Percentiles rank a stretch among this genome's conserved stretches.
phyloP scores from a whole-genome alignment of 2,113 vertebrate species.

The Antechinus stuartii region DNA sequence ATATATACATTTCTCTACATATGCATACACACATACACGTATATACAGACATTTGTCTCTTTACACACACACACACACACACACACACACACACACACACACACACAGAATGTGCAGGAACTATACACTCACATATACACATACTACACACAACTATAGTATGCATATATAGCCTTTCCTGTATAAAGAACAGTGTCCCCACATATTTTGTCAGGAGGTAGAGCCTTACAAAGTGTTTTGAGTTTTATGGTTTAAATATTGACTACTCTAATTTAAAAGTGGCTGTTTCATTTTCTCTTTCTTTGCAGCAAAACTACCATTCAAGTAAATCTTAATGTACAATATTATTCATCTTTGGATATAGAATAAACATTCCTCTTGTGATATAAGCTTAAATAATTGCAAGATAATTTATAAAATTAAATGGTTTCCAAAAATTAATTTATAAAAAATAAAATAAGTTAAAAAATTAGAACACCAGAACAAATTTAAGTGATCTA shows the following conservation, averaged over 20 bases:
- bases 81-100: no score
- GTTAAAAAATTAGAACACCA: no score
- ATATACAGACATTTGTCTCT: no score
- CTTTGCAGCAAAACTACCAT: constrained; percentile 52
- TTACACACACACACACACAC: no score
- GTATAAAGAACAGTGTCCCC: constrained; percentile 70
- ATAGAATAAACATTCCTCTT: constrained; percentile 22
- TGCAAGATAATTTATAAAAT: constrained; percentile 47
- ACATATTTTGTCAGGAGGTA: constrained; percentile 64
- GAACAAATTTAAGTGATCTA: not conserved
- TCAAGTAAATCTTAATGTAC: not conserved
- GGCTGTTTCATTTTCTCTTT: constrained; percentile 46
- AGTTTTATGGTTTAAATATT: constrained; percentile 68
- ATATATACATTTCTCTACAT: no score
- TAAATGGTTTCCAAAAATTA: constrained; percentile 22
- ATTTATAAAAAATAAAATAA: not conserved
- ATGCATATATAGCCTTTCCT: constrained; percentile 61
- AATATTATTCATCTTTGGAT: constrained; percentile 47
- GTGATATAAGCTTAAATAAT: constrained; percentile 45
- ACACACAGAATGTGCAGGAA: no score
- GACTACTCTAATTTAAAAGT: constrained; percentile 58
- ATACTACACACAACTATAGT: no score
- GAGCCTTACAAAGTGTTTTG: constrained; percentile 63
- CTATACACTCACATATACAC: no score
- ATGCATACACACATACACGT: no score